Evolutionary conservation across 30 jellyfish, hydroid and myxozoan genomes (phyloP), one percentile per base, ranked within the genome.

Genomic region (Chrysaora quinquecirrha): DNA sequence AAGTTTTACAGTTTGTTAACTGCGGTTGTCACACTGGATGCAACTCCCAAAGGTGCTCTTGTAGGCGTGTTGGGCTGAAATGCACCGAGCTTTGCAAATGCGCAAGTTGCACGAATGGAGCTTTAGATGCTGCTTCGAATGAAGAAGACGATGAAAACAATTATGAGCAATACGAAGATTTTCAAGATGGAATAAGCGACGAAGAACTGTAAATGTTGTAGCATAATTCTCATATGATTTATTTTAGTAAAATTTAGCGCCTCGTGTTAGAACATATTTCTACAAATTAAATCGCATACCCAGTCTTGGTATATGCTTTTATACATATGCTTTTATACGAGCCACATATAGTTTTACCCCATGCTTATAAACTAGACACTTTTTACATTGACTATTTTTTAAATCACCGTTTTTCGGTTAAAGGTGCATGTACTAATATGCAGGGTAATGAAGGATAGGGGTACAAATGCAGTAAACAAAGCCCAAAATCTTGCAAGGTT

Each of bases 161-260:
- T 23, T 78, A 87, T 87, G 21, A 78, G 69, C 35, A 78, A 78
- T 46, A 78, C 71, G 47, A 75, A 78, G 76, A 12, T n/a, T 61
- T 25, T 78, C 46, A 27, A 43, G 58, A 43, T 43, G 58, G 58
- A 43, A 43, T 43, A 43, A 43, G 58, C 58, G 58, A 43, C 58
- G 58, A 43, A 43, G 58, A 43, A 43, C 58, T 43, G 58, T 43
- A 43, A 43, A 43, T 43, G 58, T 43, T 43, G 58, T 43, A 43
- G 58, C 58, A 43, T 43, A 43, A 43, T 43, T 43, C 58, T 43
- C 58, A 43, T 43, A 43, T 43, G 58, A 43, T 43, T 43, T 43
- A 43, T 43, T 43, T 43, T 43, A 43, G 58, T 43, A 43, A 43
- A 43, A 16, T 43, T 43, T 43, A 43, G 58, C 58, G 58, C 58